Percentiles rank a stretch among this genome's conserved stretches.
These are phyloP conservation scores for Channa maculata DNA, from an alignment of 2,113 vertebrate species.

Conservation along the genomic window DNA sequence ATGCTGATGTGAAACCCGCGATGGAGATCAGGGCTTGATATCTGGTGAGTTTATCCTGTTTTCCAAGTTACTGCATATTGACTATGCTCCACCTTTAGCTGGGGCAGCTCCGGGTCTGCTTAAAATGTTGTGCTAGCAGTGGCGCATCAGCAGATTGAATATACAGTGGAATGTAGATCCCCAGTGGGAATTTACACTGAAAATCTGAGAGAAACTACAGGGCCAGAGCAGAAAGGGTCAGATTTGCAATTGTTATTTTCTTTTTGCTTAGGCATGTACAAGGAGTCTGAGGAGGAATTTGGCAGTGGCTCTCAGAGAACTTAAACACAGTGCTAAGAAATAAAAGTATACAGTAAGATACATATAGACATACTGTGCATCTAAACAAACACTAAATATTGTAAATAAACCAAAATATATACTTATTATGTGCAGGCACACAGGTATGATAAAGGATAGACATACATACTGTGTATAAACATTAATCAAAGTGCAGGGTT, in stretches of 20 bases:
- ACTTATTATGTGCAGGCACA: neutral
- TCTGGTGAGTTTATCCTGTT: conserved; percentile 73
- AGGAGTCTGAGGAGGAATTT: neutral
- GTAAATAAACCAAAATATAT: neutral
- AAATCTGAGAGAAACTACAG: conserved; percentile 44
- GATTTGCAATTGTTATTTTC: neutral
- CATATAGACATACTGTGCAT: neutral
- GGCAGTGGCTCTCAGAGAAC: neutral
- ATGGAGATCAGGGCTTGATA: conserved; percentile 80
- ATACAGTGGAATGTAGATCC: conserved; percentile 48
- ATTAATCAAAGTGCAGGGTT: conserved; percentile 2
- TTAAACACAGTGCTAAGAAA: neutral
- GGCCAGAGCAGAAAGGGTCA: conserved; percentile 40
- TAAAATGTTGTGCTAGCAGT: conserved; percentile 53
- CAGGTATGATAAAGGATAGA: neutral
- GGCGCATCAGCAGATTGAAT: conserved; percentile 59
- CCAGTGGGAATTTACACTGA: conserved; percentile 42
- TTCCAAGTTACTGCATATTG: conserved; percentile 40
- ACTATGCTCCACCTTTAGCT: conserved; percentile 20
- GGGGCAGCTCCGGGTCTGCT: conserved; percentile 27
- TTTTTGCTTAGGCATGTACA: neutral
- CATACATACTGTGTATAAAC: neutral
- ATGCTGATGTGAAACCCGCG: conserved; percentile 75
- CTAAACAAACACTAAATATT: neutral
- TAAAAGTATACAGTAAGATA: too few relatives aligned